A percentile compares a stretch with the other conserved stretches of the same genome.
phyloP scores from a whole-genome alignment of 2,888 invertebrate species.

The Scaptomyza polygonia region DNA sequence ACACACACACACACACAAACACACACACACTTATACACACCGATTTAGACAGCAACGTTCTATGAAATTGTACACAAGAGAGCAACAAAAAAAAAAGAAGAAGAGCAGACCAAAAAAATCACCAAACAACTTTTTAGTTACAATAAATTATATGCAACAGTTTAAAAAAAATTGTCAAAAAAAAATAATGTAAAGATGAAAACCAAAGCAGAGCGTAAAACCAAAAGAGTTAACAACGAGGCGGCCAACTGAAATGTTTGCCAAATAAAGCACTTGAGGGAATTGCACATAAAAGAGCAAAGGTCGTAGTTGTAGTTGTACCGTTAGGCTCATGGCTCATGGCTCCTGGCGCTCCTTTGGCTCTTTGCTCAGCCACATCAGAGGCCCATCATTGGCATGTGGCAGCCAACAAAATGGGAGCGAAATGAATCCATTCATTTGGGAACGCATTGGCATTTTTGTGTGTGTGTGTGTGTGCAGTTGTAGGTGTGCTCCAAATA shows the following conservation, averaged over 20 bases:
- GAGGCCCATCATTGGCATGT: conserved; percentile 74
- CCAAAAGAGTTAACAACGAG: conserved; percentile 71
- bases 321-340: conserved; percentile 11
- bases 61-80: conserved; percentile 75
- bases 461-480: conserved; percentile 38
- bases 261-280: conserved; percentile 79
- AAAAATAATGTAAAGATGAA: conserved; percentile 3
- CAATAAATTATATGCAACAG: conserved; percentile 80
- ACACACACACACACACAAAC: conserved; percentile 16
- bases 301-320: not conserved
- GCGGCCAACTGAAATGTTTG: conserved; percentile 60
- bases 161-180: conserved; percentile 57
- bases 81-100: conserved; percentile 55
- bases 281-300: conserved; percentile 70
- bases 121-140: conserved; percentile 68
- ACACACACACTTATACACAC: conserved; percentile 15
- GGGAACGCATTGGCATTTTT: conserved; percentile 43
- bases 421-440: conserved; percentile 71
- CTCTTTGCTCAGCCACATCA: conserved; percentile 19
- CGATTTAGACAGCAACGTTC: conserved; percentile 29
- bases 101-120: conserved; percentile 18
- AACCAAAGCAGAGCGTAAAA: conserved; percentile 36
- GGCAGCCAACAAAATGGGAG: conserved; percentile 33
- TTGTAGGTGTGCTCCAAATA: conserved; percentile 67
- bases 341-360: conserved; percentile 4